These are phyloP conservation scores for Myotis pilosus DNA, from an alignment of 2,797 vertebrate species.

Conservation along the genomic window DNA sequence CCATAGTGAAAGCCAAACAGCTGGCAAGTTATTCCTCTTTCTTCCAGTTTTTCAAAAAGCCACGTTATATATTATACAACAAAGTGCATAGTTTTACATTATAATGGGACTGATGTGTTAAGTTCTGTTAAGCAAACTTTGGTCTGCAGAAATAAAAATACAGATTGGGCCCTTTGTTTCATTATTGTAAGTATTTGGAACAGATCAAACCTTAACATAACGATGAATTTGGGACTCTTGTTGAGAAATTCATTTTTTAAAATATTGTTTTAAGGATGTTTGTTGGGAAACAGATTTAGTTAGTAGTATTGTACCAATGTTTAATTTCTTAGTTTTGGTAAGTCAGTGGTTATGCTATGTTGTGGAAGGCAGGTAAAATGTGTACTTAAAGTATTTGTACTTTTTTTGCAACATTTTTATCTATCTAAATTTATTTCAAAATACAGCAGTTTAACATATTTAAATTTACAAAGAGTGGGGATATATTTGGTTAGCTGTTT, in stretches of 20 bases:
- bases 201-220: not conserved
- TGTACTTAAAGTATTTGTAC: not conserved
- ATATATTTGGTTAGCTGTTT: not conserved
- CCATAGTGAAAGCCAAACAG: slow-evolving; percentile 15
- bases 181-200: not conserved
- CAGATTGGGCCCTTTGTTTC: not conserved
- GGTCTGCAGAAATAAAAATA: slow-evolving; percentile 22
- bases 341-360: not conserved
- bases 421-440: slow-evolving; percentile 9
- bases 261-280: not conserved
- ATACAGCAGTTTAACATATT: not conserved
- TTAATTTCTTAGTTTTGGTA: not conserved
- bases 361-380: not conserved
- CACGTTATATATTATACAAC: not conserved
- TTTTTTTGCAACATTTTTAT: not conserved
- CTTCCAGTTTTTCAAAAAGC: slow-evolving; percentile 49
- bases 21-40: slow-evolving; percentile 42
- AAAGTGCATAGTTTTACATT: not conserved
- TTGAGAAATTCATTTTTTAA: not conserved
- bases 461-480: not conserved
- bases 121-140: slow-evolving; percentile 49
- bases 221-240: not conserved
- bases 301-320: not conserved
- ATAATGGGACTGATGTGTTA: slow-evolving; percentile 22
- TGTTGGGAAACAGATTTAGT: not conserved